Base-by-base conservation (phyloP, 2,888 invertebrate species). In the Ceratothoa steindachneri region DNA sequence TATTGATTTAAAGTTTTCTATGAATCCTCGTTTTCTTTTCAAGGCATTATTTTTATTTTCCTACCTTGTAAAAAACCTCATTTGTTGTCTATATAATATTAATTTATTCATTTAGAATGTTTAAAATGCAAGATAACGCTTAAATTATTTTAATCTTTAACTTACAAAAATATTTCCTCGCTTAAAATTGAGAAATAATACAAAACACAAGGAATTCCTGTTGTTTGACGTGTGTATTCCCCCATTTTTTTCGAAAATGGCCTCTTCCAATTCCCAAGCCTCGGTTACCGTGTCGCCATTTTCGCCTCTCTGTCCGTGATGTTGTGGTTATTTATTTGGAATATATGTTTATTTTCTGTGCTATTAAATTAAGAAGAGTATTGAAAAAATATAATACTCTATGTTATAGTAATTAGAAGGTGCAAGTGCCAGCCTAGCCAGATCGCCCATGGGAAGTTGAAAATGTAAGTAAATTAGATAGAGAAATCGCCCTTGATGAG, bases 301-400 rank as follows among this genome's bases (percentile, higher is more conserved):
- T 75, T 78, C 75, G 75, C 78, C 72, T 74, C 78, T 78, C 75
- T 75, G 78, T 78, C 70, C 78, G 73, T 65, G 22, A 75, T 73
- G 74, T 75, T 70, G 73, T 76, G 67, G 51, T 55, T 69, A 51
- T 73, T 70, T 70, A 76, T 68, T 60, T 24, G 27, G 24, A 24
- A 60, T 60, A 60, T 24, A 24, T n/a, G 60, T 24, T 24, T 24
- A 60, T 24, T 60, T 22, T 60, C 27, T 24, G 60, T 60, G 60
- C 24, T 51, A 67, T 67, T 55, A 68, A 60, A 31, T 60, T 55
- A 52, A 52, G 60, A 67, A 30, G 12, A 19, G 60, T 24, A 24
- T 22, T 60, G 60, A 60, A 60, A 60, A 60, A 60, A 12, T 60
- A 60, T 24, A 22, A n/a, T 60, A 24, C 60, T 60, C 60, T 24